Conservation (phyloP, 2,888 invertebrate genomes). For the Cistogaster globosa region DNA sequence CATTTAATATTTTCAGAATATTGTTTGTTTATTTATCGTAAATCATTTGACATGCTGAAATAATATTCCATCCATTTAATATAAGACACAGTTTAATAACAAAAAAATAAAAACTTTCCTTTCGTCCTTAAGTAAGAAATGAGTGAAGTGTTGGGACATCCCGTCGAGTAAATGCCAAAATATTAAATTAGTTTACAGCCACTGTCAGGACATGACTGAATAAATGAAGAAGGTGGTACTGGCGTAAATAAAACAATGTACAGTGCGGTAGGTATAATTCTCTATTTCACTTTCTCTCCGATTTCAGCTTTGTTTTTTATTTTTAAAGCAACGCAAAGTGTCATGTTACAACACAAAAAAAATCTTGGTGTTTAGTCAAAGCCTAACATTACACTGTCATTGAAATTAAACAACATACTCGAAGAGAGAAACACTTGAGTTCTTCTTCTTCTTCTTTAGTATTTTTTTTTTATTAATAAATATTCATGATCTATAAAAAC, state of each 20-base stretch:
- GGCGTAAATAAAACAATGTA: background rate
- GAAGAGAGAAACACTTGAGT: slow-evolving; percentile 53
- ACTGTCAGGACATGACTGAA: slow-evolving; percentile 65
- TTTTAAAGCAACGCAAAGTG: slow-evolving; percentile 51
- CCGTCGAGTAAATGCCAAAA: slow-evolving; percentile 67
- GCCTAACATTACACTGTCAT: slow-evolving; percentile 49
- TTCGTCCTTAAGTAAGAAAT: background rate
- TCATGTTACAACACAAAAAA: slow-evolving; percentile 58
- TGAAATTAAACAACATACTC: slow-evolving; percentile 35
- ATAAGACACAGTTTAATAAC: background rate
- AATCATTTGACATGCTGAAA: slow-evolving; percentile 75
- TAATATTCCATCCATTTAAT: slow-evolving; percentile 48
- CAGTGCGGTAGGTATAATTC: slow-evolving; percentile 68
- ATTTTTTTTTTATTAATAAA: slow-evolving; percentile 47
- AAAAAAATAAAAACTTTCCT: background rate
- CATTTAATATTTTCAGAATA: background rate
- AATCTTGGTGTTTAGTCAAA: slow-evolving; percentile 48
- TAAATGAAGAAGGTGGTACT: slow-evolving; percentile 41
- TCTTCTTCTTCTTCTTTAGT: slow-evolving; percentile 1
- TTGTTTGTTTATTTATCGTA: slow-evolving; percentile 76
- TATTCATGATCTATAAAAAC: slow-evolving; percentile 31
- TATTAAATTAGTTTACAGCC: slow-evolving; percentile 66
- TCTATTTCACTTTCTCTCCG: slow-evolving; percentile 32
- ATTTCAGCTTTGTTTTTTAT: background rate
- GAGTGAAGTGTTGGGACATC: slow-evolving; percentile 33